Base-by-base conservation (phyloP, 2,797 vertebrate species). In the Corythornis leucogaster region DNA sequence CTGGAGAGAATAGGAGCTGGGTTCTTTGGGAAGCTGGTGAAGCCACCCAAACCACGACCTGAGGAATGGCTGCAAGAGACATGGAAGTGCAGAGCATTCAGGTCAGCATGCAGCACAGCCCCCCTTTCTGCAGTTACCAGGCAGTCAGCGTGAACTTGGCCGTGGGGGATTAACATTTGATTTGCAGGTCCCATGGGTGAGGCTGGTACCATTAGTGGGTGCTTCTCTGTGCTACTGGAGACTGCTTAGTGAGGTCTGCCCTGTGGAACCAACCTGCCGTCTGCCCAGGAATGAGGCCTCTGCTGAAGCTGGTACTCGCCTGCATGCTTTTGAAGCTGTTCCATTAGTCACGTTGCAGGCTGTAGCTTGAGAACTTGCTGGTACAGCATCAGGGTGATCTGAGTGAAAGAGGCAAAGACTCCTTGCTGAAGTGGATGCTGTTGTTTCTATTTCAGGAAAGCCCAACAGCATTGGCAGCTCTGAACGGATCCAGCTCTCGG, bases 401-500 rank as follows among this genome's bases (percentile, higher is more conserved):
- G 31, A 48, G 61, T 82, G 53, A 73, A 54, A 83, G 53, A 80
- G 35, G 67, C 61, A 90, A 85, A 64, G 78, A 87, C 93, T 85
- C 91, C 92, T 62, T 33, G 53, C 85, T 96, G 67, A 96, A 80
- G 59, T 82, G 58, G n/a, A 87, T 93, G 63, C 85, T 94, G 97
- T 75, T 97, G 73, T 96, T 97, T 97, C 70, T 93, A 53, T 97
- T 98, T 85, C 97, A 99, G 99, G 99, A 92, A 99, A 99, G 94
- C 99, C 99, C 83, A 98, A 99, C 95, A 98, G 98, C 96, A 97
- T 97, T 21, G 98, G 98, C 96, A 98, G 97, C 96, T 99, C 98
- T 0, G 99, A 99, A 97, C 98, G 99, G 62, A 98, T 99, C 94
- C 99, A 99, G 97, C 98, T 99, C 96, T 99, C 99, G 57, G 99